Base-by-base conservation (phyloP, 2,113 vertebrate genomes). In the Rhinoderma darwinii region DNA sequence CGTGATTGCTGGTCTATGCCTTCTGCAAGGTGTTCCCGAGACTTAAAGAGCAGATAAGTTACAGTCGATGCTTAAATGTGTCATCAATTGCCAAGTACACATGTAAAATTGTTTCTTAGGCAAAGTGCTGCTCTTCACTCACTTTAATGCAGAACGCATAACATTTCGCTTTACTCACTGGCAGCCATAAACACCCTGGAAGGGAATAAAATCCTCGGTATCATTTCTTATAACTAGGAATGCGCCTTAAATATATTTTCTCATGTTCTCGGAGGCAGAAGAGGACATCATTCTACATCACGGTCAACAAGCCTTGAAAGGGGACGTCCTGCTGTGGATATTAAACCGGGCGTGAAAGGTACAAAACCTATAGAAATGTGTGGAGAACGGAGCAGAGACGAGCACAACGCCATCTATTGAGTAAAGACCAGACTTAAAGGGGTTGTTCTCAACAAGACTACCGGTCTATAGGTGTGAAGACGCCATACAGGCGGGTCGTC, bases 71-170 rank as follows among this genome's bases (percentile, higher is more conserved):
- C 51, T 84, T 70, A 84, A 73, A 73, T 51, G 27, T 73, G 68
- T 73, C 82, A 84, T 84, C 82, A 84, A 84, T 84, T 73, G 79
- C 79, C n/a, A 82, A 82, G 37, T 82, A 43, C 68, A 54, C 82
- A 54, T 74, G 82, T 84, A 84, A 84, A 84, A 76, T 59, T 59
- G 70, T 84, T 76, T 75, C 72, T 75, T 75, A 75, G 61, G 50
- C 70, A 75, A 84, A 84, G 70, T 56, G 70, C 50, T 25, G 50
- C 44, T 84, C 70, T 75, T 84, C 51, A 76, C 22, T 84, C 83
- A 84, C 68, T 84, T 75, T 84, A 84, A 84, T 56, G 51, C n/a
- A 59, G 35, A 75, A 75, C 61, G 54, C 32, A 76, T 41, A 84
- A 84, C 54, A 43, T 56, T 84, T 84, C 30, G 37, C 68, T 84